Evolutionary conservation across 2,888 invertebrate species (phyloP).

Genomic region (Oscheius sp.): DNA sequence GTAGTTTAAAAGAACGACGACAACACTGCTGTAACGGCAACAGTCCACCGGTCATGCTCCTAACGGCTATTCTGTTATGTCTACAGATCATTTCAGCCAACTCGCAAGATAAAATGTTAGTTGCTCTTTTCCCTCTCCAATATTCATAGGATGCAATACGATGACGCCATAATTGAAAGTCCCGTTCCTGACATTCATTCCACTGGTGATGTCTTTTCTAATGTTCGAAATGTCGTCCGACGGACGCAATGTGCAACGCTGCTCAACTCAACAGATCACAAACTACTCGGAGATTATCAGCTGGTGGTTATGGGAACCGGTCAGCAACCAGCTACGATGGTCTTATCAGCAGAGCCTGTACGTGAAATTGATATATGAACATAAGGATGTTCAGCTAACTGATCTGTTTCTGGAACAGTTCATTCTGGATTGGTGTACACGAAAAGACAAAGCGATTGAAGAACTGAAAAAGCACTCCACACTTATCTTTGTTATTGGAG

Average conservation of each 20-base stretch:
- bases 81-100: not conserved
- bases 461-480: constrained; percentile 30
- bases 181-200: constrained; percentile 16
- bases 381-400: constrained; percentile 28
- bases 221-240: constrained; percentile 10
- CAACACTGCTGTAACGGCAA: constrained; percentile 23
- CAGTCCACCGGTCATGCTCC: constrained; percentile 35
- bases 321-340: constrained; percentile 29
- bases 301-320: constrained; percentile 33
- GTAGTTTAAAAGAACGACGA: constrained; percentile 30
- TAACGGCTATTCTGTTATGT: constrained; percentile 14
- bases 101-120: constrained; percentile 18
- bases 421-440: constrained; percentile 33
- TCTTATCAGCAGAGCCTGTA: constrained; percentile 34
- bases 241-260: constrained; percentile 25
- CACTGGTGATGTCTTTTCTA: constrained; percentile 10
- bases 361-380: not conserved
- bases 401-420: constrained; percentile 26
- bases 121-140: constrained; percentile 7
- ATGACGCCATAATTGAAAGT: constrained; percentile 26
- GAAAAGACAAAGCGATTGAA: constrained; percentile 21
- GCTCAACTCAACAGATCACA: constrained; percentile 28
- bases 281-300: constrained; percentile 19
- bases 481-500: constrained; percentile 29
- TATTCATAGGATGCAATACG: constrained; percentile 28